Base-by-base conservation (phyloP, 2,797 vertebrate species). In the Buceros bicornis region DNA sequence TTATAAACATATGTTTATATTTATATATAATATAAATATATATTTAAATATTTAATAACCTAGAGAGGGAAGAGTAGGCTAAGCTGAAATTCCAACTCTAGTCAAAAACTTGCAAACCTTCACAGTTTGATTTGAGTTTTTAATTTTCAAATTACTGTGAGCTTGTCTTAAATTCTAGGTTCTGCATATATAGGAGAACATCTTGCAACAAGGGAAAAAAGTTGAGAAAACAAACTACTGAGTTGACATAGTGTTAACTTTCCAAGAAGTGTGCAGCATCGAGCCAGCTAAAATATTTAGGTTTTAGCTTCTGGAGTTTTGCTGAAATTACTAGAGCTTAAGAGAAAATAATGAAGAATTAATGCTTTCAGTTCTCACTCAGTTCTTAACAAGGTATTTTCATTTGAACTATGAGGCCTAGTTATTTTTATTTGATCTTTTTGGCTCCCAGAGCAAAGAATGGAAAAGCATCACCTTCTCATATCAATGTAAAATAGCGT, bases 271-370 rank as follows among this genome's bases (percentile, higher is more conserved):
- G 21, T 9, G 2, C 40, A 96, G 45, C n/a, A 53, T 91, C 74
- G 64, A 50, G 80, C 66, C 87, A 89, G 43, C 69, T 93, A 51
- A 95, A 95, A 96, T 93, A 88, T 95, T 95, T 92, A 86, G 43
- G 22, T 71, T 95, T 96, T 83, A 88, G 35, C 72, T 96, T 78
- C 80, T 93, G 47, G 43, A 65, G 48, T 87, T 87, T 62, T 84
- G 48, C 56, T 95, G 72, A 69, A 81, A 50, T 18, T 69, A 26
- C 29, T 61, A 40, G 13, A 76, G 42, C 77, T 90, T 72, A 72
- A 42, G 76, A 78, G 56, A 80, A 91, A 94, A 64, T 40, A 0
- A 65, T 14, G 78, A 90, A 69, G 51, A 81, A 89, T 72, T 74
- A 87, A 69, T 84, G n/a, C 40, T 61, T 95, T 93, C 28, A 81